Percentiles rank a stretch among this genome's conserved stretches.
These are phyloP conservation scores for Cristatella mucedo DNA, from an alignment of 2,888 invertebrate species.

Conservation along the genomic window DNA sequence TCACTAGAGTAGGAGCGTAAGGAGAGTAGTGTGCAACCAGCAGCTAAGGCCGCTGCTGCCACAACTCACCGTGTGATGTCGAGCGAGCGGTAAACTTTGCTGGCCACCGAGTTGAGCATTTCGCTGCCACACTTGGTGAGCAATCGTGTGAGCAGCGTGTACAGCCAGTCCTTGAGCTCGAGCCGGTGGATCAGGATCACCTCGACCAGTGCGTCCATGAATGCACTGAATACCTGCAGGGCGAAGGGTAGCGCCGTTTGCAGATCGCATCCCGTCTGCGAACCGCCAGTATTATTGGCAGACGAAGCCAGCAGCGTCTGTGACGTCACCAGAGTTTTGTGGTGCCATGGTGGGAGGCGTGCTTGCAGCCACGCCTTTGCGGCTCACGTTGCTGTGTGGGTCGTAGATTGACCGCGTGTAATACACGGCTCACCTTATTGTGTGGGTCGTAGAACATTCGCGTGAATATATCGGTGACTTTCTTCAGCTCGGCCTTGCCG, in stretches of 20 bases:
- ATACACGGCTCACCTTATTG: constrained; percentile 59
- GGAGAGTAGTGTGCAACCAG: too few species aligned
- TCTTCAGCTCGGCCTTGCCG: constrained; percentile 51
- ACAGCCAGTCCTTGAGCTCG: constrained; percentile 81
- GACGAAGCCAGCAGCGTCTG: too few species aligned
- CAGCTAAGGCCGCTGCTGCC: background rate
- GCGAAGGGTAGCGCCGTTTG: background rate
- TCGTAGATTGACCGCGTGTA: too few species aligned
- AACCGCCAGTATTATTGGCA: too few species aligned
- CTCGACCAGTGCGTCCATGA: constrained; percentile 80
- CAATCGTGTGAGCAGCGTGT: constrained; percentile 67
- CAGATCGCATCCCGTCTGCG: too few species aligned
- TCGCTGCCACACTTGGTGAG: constrained; percentile 81
- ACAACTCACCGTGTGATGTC: constrained; percentile 31
- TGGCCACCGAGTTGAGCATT: constrained; percentile 72
- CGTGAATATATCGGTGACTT: constrained; percentile 78
- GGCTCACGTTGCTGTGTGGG: too few species aligned
- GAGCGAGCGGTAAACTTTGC: constrained; percentile 50
- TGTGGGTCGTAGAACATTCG: constrained; percentile 96
- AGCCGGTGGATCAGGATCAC: constrained; percentile 67
- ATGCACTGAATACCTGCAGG: constrained; percentile 61
- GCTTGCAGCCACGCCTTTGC: too few species aligned
- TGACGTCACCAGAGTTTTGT: too few species aligned
- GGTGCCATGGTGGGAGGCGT: too few species aligned
- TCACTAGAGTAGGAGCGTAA: too few species aligned